phyloP scores from a whole-genome alignment of 2,888 invertebrate species.

The Drosophila pseudotalamancana region DNA sequence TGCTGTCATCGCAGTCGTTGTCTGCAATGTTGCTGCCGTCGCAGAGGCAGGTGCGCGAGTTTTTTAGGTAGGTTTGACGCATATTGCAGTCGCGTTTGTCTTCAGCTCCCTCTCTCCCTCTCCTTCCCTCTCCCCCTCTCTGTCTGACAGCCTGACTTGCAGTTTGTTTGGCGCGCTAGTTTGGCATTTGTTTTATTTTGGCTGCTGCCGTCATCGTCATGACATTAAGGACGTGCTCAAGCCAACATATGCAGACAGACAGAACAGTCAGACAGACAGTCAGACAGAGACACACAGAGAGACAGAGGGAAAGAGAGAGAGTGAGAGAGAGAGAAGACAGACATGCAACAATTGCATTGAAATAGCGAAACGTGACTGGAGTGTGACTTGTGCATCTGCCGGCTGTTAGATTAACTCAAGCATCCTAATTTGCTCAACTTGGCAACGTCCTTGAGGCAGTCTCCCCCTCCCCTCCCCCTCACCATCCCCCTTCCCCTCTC shows the following conservation, averaged over 20 bases:
- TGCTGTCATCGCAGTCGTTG: constrained; percentile 32
- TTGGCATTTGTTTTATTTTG: constrained; percentile 64
- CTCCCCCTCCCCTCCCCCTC: background rate
- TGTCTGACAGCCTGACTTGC: constrained; percentile 48
- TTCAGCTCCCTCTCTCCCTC: constrained; percentile 18
- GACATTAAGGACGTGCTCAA: constrained; percentile 75
- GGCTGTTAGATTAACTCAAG: constrained; percentile 56
- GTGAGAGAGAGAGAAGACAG: constrained; percentile 5
- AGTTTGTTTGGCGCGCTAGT: constrained; percentile 67
- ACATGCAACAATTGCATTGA: constrained; percentile 44
- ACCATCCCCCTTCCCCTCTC: background rate
- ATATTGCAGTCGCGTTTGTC: constrained; percentile 68
- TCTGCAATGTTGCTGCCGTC: constrained; percentile 49
- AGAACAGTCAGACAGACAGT: constrained; percentile 12
- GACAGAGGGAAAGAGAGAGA: background rate
- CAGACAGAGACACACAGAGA: background rate
- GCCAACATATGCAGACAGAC: constrained; percentile 65
- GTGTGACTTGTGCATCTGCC: constrained; percentile 57
- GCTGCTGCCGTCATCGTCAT: constrained; percentile 56
- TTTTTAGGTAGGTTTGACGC: constrained; percentile 60
- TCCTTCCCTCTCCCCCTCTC: constrained; percentile 8
- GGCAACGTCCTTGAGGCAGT: constrained; percentile 69
- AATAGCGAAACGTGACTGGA: constrained; percentile 70
- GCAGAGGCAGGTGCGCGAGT: constrained; percentile 48
- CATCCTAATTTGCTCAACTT: constrained; percentile 72